Evolutionary conservation across 1,140 invertebrate genomes (phyloP), one percentile per base, ranked within the genome.

Genomic region (Oreohelix idahoensis): DNA sequence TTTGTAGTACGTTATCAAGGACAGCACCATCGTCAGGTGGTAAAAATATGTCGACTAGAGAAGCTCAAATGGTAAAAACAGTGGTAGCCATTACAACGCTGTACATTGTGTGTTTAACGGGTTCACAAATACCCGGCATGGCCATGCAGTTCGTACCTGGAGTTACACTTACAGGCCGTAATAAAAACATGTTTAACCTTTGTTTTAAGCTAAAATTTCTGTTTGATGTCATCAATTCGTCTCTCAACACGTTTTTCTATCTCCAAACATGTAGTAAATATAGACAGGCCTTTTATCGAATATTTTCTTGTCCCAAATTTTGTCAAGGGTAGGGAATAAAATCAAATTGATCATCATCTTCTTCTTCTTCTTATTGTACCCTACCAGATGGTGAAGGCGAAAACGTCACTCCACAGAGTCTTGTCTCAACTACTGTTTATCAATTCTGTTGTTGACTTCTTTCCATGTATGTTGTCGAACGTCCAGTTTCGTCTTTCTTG

Each of bases 201-300:
- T 32, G 5, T 23, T 79, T 42, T 38, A 58, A 29, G 11, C 4
- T 63, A 1, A 53, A 32, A 38, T 79, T 58, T 79, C 32, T 79
- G 39, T 58, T 58, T 11, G 53, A 79, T 17, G 17, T n/a, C 1
- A 36, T 63, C 51, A 79, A 63, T 36, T 58, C 76, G 15, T 53
- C 76, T 2, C 11, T 79, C 11, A 53, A 79, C 29, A 42, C 58
- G n/a, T 58, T 79, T 45, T 53, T 79, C 76, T 79, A 79, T 32
- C 11, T 79, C n/a, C 8, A 51, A 39, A 39, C 45, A 13, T 45
- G 74, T 38, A 45, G 38, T n/a, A 76, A 51, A 39, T 76, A 26
- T 38, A 76, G 32, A 23, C n/a, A 42, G 26, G 29, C 74, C n/a
- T 76, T 76, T n/a, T 38, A 15, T 35, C 5, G 13, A 5, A 73